These are phyloP conservation scores for Matsumyia berberina DNA, from an alignment of 2,888 invertebrate genomes.

Conservation along the genomic window DNA sequence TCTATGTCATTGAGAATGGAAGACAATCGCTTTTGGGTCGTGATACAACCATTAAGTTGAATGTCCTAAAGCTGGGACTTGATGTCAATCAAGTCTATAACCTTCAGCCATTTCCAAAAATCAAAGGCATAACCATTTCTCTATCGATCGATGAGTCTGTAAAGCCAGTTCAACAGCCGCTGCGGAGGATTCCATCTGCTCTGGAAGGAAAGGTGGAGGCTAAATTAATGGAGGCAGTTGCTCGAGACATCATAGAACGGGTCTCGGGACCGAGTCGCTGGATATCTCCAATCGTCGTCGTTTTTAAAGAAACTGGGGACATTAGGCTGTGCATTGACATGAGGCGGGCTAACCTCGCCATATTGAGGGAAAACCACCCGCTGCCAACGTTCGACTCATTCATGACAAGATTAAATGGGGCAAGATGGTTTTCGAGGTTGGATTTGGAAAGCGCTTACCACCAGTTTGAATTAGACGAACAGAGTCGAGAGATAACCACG, in stretches of 20 bases:
- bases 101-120: slow-evolving; percentile 70
- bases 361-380: slow-evolving; percentile 75
- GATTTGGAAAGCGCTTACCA: slow-evolving; percentile 78
- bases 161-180: slow-evolving; percentile 79
- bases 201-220: slow-evolving; percentile 68
- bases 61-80: slow-evolving; percentile 47
- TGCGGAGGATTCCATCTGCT: slow-evolving; percentile 79
- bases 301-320: background rate
- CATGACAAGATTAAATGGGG: slow-evolving; percentile 68
- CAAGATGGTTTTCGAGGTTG: slow-evolving; percentile 76
- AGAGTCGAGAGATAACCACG: slow-evolving; percentile 72
- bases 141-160: slow-evolving; percentile 77
- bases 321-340: slow-evolving; percentile 79
- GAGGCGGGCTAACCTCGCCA: slow-evolving; percentile 80
- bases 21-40: slow-evolving; percentile 33
- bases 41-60: slow-evolving; percentile 68
- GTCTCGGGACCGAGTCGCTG: background rate
- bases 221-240: slow-evolving; percentile 41
- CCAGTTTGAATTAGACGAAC: slow-evolving; percentile 72
- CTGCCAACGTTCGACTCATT: slow-evolving; percentile 78
- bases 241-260: background rate
- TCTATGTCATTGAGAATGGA: slow-evolving; percentile 54
- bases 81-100: slow-evolving; percentile 44
- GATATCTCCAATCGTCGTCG: background rate
- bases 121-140: slow-evolving; percentile 78